A percentile compares a stretch with the other conserved stretches of the same genome.
Conservation (phyloP, 2,113 vertebrate genomes). For the Buteo buteo region DNA sequence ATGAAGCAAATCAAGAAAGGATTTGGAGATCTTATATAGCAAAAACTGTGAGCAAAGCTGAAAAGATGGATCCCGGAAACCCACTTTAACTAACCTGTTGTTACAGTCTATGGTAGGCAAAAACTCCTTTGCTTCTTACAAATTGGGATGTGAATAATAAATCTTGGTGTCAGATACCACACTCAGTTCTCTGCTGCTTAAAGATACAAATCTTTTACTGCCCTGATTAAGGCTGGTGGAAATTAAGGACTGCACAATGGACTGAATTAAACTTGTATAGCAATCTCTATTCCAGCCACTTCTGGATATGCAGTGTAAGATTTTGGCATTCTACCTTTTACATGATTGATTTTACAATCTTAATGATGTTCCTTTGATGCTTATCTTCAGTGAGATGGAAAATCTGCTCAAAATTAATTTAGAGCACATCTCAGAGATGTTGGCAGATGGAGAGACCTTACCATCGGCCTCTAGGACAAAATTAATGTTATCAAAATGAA, state of each 20-base stretch:
- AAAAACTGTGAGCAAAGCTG: not conserved
- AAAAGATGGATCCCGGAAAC: not conserved
- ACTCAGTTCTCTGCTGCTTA: not conserved
- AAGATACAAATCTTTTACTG: not conserved
- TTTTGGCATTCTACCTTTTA: constrained; percentile 1
- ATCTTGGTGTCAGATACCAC: not conserved
- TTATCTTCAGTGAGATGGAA: constrained; percentile 26
- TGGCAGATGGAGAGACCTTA: not conserved
- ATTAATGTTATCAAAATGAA: not conserved
- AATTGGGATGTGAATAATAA: not conserved
- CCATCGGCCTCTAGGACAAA: not conserved
- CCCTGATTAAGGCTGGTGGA: not conserved
- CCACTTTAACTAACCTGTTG: not conserved
- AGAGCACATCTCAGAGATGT: not conserved
- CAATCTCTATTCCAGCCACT: not conserved
- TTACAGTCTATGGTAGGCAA: not conserved
- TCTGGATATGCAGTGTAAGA: not conserved
- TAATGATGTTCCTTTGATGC: not conserved
- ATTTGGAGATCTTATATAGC: not conserved
- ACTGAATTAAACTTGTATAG: not conserved
- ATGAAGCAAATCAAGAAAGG: not conserved
- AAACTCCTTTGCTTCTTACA: not conserved
- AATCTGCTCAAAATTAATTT: constrained; percentile 29
- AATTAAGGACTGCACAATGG: not conserved
- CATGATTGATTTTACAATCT: constrained; percentile 13